Evolutionary conservation across 2,888 invertebrate species (phyloP), one percentile per base, ranked within the genome.

Genomic region (Anaspis maculata): DNA sequence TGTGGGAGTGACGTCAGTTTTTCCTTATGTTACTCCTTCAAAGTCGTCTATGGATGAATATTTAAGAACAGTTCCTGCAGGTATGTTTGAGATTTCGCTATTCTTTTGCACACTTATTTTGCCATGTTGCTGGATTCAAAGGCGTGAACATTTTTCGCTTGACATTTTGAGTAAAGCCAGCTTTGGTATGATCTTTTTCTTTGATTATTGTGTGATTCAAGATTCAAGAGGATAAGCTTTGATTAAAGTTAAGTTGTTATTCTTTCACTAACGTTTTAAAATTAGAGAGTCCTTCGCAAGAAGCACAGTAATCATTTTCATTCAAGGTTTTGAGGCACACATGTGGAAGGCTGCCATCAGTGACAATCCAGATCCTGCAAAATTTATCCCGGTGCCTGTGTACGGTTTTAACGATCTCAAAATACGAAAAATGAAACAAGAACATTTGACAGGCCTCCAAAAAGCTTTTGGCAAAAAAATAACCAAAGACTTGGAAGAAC

Each of bases 271-370:
- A n/a, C n/a, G n/a, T n/a, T n/a, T n/a, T n/a, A n/a, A n/a, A n/a
- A n/a, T n/a, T n/a, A n/a, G n/a, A n/a, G n/a, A n/a, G n/a, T n/a
- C n/a, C n/a, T n/a, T n/a, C n/a, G n/a, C n/a, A n/a, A n/a, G n/a
- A n/a, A n/a, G n/a, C n/a, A n/a, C 95, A 1, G n/a, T n/a, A n/a
- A n/a, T n/a, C n/a, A n/a, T n/a, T n/a, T n/a, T n/a, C n/a, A n/a
- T n/a, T n/a, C 74, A 79, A 16, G 87, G 92, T n/a, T 85, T 96
- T 56, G 92, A 95, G 63, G 79, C 83, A 27, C 73, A 90, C 39
- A 71, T 96, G 51, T 98, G 98, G 98, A 83, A 87, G 54, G 95
- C 97, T 63, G 96, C 96, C 0, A 91, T 92, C 55, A 69, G 83
- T 15, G 95, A 96, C 57, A 98, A 98, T 69, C 98, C 97, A 0